phyloP scores from a whole-genome alignment of 2,113 vertebrate genomes.

The Megaceryle maxima region DNA sequence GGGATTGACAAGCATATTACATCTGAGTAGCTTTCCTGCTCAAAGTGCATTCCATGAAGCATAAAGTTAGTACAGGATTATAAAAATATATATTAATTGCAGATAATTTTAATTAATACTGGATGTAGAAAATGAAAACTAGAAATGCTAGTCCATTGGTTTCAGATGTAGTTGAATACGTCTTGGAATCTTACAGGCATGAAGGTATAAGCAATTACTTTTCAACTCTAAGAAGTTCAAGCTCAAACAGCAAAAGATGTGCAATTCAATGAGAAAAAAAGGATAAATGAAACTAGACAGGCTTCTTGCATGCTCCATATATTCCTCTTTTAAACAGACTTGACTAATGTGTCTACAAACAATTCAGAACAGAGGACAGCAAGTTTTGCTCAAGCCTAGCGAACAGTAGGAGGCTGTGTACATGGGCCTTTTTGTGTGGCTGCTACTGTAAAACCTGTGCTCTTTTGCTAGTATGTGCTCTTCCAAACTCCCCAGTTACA shows the following conservation, averaged over 20 bases:
- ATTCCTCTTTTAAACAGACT: neutral
- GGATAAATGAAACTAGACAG: neutral
- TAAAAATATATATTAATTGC: neutral
- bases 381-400: neutral
- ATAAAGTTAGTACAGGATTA: neutral
- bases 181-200: neutral
- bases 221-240: neutral
- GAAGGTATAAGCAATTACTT: neutral
- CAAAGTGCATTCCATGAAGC: neutral
- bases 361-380: neutral
- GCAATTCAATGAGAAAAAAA: fast-evolving
- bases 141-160: neutral
- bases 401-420: neutral
- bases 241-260: neutral
- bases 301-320: neutral
- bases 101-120: neutral
- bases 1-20: neutral
- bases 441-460: neutral
- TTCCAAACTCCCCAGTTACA: neutral
- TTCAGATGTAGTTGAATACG: neutral
- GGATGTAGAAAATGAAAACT: neutral
- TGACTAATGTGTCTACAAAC: neutral
- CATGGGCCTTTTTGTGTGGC: neutral
- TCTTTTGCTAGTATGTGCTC: neutral
- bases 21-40: neutral